Evolutionary conservation across 2,797 vertebrate species (phyloP), one percentile per base, ranked within the genome.

Genomic region (Pseudochromis fuscus): DNA sequence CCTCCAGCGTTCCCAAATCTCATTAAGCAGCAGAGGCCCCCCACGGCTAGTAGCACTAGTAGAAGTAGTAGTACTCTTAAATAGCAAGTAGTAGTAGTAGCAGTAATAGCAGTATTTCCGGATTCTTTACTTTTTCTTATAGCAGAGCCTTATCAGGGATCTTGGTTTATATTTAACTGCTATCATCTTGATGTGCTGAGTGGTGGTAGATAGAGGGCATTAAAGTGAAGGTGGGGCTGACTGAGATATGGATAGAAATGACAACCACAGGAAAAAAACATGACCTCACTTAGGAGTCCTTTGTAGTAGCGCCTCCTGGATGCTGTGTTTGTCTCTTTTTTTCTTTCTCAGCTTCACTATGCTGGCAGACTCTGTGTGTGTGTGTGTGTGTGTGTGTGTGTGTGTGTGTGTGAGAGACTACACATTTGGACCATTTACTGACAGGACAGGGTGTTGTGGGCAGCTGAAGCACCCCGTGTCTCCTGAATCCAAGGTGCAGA

Each of bases 1-100:
- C 76, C 70, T 72, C 45, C 23, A 58, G 81, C 56, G 3, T 84
- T 83, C 81, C 67, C 82, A 85, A 86, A 88, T 87, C 82, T 86
- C 70, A 83, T 89, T 79, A 82, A 74, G 60, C 31, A 48, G 67
- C 40, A 19, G 38, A 60, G 40, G 21, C 67, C 67, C 57, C 68
- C 62, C 42, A 23, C 23, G 19, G 38, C 45, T 25, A 1, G 48
- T 42, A 5, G 45, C 37, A n/a, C 59, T 56, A 23, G 51, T 85
- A 66, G 45, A 35, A 4, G 51, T 38, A 18, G 66, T 57, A 27
- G 49, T 85, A 69, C 51, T 77, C 60, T 73, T 46, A 33, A 24
- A 59, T 48, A 59, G 59, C 27, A 18, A 24, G 21, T 56, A 28
- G 62, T 21, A 23, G 59, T n/a, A 16, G 70, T 12, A 2, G 44